A percentile compares a stretch with the other conserved stretches of the same genome.
These are phyloP conservation scores for Trissoscelio sp. DNA, from an alignment of 2,888 invertebrate species.

Conservation along the genomic window DNA sequence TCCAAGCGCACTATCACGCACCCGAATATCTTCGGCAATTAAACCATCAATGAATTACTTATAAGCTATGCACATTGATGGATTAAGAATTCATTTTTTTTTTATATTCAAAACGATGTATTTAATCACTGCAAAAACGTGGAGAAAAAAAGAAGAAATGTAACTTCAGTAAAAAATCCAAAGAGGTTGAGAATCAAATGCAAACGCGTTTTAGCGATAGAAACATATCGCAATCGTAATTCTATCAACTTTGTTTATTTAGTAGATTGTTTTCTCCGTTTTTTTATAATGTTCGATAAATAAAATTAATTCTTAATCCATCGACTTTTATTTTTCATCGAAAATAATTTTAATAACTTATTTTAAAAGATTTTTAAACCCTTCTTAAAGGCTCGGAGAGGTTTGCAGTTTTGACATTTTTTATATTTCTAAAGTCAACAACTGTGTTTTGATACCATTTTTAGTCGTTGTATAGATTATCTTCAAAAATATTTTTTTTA, in stretches of 20 bases:
- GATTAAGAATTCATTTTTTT: constrained; percentile 1
- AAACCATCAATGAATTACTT: constrained; percentile 79
- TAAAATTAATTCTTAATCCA: not conserved
- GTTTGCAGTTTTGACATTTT: not conserved
- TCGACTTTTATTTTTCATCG: constrained; percentile 5
- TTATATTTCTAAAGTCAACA: not conserved
- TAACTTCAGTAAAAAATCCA: no score
- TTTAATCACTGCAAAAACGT: no score
- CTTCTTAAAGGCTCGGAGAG: not conserved
- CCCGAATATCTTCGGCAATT: constrained; percentile 84
- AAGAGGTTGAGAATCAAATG: no score
- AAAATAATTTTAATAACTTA: constrained; percentile 6
- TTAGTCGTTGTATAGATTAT: constrained; percentile 3
- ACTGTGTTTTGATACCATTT: constrained; percentile 13
- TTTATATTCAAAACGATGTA: not conserved
- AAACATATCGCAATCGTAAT: no score
- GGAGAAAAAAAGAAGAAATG: no score
- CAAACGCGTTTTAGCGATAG: no score
- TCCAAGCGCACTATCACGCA: constrained; percentile 86
- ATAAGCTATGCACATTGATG: not conserved
- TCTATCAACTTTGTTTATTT: no score
- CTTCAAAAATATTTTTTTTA: not conserved
- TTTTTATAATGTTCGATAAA: no score
- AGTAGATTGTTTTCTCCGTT: no score
- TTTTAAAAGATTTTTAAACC: constrained; percentile 1